These are phyloP conservation scores for Crenuchus spilurus DNA, from an alignment of 2,797 vertebrate genomes.

Conservation along the genomic window DNA sequence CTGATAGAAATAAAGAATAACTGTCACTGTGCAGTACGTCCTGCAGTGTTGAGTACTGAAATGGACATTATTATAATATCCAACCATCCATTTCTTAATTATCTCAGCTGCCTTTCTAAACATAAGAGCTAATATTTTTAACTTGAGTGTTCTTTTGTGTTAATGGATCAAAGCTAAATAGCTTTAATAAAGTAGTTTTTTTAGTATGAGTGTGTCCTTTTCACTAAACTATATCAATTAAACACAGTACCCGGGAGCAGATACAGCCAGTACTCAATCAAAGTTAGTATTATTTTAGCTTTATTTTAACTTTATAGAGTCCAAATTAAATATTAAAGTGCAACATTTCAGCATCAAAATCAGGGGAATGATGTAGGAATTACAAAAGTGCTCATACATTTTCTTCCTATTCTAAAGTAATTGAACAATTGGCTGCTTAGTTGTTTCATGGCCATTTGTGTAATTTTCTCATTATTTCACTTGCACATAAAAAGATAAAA, in stretches of 20 bases:
- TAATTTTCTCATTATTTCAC: too few species aligned
- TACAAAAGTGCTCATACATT: too few species aligned
- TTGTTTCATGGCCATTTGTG: too few species aligned
- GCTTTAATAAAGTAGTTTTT: background rate
- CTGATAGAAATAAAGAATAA: background rate
- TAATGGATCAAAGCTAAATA: background rate
- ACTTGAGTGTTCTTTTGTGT: background rate
- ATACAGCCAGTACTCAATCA: too few species aligned
- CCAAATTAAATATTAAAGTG: too few species aligned
- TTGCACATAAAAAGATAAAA: too few species aligned
- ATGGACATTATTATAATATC: background rate
- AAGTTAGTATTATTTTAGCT: too few species aligned
- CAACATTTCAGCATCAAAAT: too few species aligned
- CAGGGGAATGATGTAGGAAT: too few species aligned
- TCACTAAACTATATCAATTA: background rate
- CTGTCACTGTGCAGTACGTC: background rate
- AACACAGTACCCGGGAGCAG: background rate
- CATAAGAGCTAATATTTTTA: background rate
- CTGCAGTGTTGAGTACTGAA: background rate
- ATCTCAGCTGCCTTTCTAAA: conserved; percentile 5
- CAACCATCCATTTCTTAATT: background rate
- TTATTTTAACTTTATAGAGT: too few species aligned
- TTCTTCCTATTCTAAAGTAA: too few species aligned
- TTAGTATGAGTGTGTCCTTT: background rate
- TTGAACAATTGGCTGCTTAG: too few species aligned